A percentile compares a stretch with the other conserved stretches of the same genome.
Conservation (phyloP, 2,888 invertebrate genomes). For the Lamproptera curius region DNA sequence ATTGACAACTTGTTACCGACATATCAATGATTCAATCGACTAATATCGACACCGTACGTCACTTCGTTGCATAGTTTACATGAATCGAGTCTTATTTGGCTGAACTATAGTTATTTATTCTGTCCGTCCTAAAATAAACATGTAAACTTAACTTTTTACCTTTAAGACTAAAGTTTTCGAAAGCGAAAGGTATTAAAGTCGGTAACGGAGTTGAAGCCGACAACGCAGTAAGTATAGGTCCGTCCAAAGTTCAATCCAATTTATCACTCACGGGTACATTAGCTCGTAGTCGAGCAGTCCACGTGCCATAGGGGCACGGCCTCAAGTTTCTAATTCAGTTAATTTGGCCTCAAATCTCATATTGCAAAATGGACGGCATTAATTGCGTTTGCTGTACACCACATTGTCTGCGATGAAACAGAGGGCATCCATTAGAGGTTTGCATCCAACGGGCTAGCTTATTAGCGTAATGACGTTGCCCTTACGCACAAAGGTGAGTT, state of each 20-base stretch:
- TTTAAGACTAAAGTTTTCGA: too few species aligned
- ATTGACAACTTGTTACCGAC: too few species aligned
- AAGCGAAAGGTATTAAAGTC: too few species aligned
- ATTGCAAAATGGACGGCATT: slow-evolving; percentile 70
- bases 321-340: slow-evolving; percentile 68
- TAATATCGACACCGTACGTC: too few species aligned
- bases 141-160: too few species aligned
- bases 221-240: not conserved
- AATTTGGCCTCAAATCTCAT: slow-evolving; percentile 75
- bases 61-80: too few species aligned
- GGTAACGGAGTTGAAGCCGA: too few species aligned
- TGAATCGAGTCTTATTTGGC: too few species aligned
- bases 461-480: slow-evolving; percentile 58
- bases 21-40: too few species aligned
- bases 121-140: too few species aligned
- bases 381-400: slow-evolving; percentile 71
- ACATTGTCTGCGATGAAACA: slow-evolving; percentile 33
- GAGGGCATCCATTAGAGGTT: slow-evolving; percentile 54
- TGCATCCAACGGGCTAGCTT: slow-evolving; percentile 39
- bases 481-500: slow-evolving; percentile 51
- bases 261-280: slow-evolving; percentile 12
- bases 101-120: too few species aligned
- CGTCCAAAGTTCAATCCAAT: slow-evolving; percentile 6
- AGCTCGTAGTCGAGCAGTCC: slow-evolving; percentile 20
- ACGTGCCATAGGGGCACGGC: slow-evolving; percentile 35